These are phyloP conservation scores for Ranitomeya variabilis DNA, from an alignment of 2,113 vertebrate species.

Conservation along the genomic window DNA sequence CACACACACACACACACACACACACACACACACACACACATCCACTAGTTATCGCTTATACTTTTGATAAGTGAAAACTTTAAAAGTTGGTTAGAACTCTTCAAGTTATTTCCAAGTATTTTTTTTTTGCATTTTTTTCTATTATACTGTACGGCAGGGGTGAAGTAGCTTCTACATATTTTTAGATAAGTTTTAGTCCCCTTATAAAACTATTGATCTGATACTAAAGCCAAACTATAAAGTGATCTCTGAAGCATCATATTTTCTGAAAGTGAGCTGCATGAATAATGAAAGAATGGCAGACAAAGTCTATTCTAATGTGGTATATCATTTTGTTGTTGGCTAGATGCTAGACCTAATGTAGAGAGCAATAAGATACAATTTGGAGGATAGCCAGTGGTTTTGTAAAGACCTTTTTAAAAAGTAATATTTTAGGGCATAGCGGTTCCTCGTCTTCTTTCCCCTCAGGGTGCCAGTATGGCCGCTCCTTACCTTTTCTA, in stretches of 20 bases:
- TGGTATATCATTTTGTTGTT: background rate
- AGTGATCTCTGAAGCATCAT: background rate
- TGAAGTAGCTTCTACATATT: background rate
- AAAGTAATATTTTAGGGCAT: too few relatives aligned
- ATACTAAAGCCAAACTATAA: background rate
- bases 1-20: too few relatives aligned
- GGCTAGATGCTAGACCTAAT: background rate
- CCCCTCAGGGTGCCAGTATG: too few relatives aligned
- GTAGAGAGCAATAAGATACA: background rate
- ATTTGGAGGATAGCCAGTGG: background rate
- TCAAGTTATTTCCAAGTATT: background rate
- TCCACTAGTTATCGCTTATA: too few relatives aligned
- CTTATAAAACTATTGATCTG: background rate
- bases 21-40: too few relatives aligned
- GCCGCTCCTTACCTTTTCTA: too few relatives aligned
- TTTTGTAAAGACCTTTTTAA: background rate
- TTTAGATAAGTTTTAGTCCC: background rate
- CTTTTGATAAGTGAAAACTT: too few relatives aligned
- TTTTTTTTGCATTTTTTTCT: background rate
- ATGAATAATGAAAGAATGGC: slow-evolving; percentile 4
- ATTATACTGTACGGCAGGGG: background rate
- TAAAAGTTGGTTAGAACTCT: too few relatives aligned
- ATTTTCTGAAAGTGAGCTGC: background rate
- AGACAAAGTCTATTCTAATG: background rate
- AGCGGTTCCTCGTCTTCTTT: too few relatives aligned